Percentiles rank a stretch among this genome's conserved stretches.
phyloP scores from a whole-genome alignment of 2,888 invertebrate species.

The Mimachlamys varia region DNA sequence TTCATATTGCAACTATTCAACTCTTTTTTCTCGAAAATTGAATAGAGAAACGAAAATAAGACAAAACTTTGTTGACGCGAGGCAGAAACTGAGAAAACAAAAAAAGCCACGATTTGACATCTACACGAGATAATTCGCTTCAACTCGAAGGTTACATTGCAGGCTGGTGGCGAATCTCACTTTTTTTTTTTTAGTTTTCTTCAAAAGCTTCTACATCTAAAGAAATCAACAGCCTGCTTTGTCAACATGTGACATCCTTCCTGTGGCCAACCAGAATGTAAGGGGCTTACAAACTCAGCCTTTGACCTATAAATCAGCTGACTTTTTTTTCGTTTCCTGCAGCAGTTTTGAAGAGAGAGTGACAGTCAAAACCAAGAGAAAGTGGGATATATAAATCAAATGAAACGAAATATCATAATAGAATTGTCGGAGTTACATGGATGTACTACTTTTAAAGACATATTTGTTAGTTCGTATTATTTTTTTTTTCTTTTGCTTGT shows the following conservation, averaged over 20 bases:
- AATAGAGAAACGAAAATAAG: background rate
- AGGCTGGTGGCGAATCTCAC: background rate
- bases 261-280: background rate
- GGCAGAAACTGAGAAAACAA: background rate
- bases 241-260: slow-evolving; percentile 7
- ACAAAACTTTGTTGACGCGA: background rate
- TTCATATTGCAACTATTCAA: background rate
- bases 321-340: background rate
- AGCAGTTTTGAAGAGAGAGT: background rate
- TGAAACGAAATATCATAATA: background rate
- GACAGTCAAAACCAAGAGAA: background rate
- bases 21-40: background rate
- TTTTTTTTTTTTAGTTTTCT: background rate
- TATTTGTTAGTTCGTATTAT: background rate
- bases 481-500: background rate
- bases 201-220: slow-evolving; percentile 29
- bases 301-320: background rate
- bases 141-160: background rate
- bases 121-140: background rate
- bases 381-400: background rate
- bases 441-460: background rate
- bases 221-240: background rate
- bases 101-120: background rate
- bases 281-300: background rate
- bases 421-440: background rate